phyloP scores from a whole-genome alignment of 2,888 invertebrate genomes.

The Thalpophila matura region DNA sequence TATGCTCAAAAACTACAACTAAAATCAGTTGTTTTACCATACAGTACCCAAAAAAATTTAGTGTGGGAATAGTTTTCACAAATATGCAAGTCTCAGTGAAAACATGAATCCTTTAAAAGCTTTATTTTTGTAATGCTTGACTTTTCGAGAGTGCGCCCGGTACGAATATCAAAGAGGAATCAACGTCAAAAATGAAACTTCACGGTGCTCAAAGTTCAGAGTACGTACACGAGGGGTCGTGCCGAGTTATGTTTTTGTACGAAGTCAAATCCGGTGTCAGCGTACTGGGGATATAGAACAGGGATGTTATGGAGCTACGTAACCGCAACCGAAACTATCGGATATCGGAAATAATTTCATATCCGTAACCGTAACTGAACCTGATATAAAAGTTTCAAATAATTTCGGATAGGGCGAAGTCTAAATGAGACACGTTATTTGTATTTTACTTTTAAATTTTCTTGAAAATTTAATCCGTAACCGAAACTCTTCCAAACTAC shows the following conservation, averaged over 20 bases:
- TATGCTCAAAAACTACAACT: background rate
- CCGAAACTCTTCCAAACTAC: too few relatives aligned
- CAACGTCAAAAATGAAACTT: slow-evolving; percentile 43
- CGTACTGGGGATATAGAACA: background rate
- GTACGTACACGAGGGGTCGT: slow-evolving; percentile 17
- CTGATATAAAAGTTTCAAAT: too few relatives aligned
- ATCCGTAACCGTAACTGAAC: background rate
- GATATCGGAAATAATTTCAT: too few relatives aligned
- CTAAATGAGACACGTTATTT: too few relatives aligned
- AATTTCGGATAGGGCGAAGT: too few relatives aligned
- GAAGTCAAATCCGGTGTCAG: slow-evolving; percentile 7
- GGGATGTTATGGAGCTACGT: too few relatives aligned
- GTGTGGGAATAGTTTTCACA: slow-evolving; percentile 18
- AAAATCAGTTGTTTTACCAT: background rate
- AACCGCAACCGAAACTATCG: too few relatives aligned
- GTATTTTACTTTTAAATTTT: too few relatives aligned
- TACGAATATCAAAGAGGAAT: slow-evolving; percentile 48
- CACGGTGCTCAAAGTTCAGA: slow-evolving; percentile 27
- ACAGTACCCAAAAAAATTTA: background rate
- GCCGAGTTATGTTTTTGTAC: background rate
- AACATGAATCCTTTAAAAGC: slow-evolving; percentile 32
- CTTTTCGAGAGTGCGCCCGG: slow-evolving; percentile 1
- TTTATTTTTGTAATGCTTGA: slow-evolving; percentile 27
- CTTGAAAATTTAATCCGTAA: too few relatives aligned
- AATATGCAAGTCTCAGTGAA: slow-evolving; percentile 6